A percentile compares a stretch with the other conserved stretches of the same genome.
These are phyloP conservation scores for Helicoverpa assulta DNA, from an alignment of 2,888 invertebrate genomes.

Conservation along the genomic window DNA sequence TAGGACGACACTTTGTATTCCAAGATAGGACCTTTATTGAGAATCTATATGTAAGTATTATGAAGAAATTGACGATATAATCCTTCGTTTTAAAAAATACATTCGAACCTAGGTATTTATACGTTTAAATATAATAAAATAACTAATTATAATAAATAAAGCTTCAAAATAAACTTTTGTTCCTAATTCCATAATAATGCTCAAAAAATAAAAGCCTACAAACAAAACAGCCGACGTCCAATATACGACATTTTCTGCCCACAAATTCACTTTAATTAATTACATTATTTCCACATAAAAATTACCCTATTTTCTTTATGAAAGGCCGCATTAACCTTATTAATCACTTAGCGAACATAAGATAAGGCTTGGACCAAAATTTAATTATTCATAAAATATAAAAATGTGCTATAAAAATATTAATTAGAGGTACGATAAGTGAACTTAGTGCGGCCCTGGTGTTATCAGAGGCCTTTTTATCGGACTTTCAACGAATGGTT, in stretches of 20 bases:
- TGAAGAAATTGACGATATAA: too few species aligned
- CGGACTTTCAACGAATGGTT: constrained; percentile 53
- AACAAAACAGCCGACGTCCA: constrained; percentile 47
- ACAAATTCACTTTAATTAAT: constrained; percentile 64
- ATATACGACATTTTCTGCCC: constrained; percentile 38
- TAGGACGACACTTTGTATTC: too few species aligned
- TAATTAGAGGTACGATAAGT: constrained; percentile 82
- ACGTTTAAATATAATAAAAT: too few species aligned
- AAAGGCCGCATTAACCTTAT: constrained; percentile 69
- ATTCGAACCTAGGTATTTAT: too few species aligned
- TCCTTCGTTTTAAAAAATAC: too few species aligned
- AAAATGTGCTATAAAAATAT: constrained; percentile 78
- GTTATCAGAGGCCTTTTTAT: constrained; percentile 58
- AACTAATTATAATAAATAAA: too few species aligned
- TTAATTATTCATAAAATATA: constrained; percentile 68
- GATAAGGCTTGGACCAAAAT: constrained; percentile 65
- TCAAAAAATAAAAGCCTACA: constrained; percentile 26
- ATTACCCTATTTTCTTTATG: constrained; percentile 68
- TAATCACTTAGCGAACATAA: constrained; percentile 67
- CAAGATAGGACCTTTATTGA: too few species aligned
- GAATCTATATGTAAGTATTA: too few species aligned
- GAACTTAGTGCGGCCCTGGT: constrained; percentile 29
- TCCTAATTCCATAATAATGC: background rate
- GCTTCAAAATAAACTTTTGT: background rate
- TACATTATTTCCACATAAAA: constrained; percentile 66